Percentiles rank a stretch among this genome's conserved stretches.
These are phyloP conservation scores for Protobothrops mucrosquamatus DNA, from an alignment of 2,113 vertebrate genomes.

Conservation along the genomic window DNA sequence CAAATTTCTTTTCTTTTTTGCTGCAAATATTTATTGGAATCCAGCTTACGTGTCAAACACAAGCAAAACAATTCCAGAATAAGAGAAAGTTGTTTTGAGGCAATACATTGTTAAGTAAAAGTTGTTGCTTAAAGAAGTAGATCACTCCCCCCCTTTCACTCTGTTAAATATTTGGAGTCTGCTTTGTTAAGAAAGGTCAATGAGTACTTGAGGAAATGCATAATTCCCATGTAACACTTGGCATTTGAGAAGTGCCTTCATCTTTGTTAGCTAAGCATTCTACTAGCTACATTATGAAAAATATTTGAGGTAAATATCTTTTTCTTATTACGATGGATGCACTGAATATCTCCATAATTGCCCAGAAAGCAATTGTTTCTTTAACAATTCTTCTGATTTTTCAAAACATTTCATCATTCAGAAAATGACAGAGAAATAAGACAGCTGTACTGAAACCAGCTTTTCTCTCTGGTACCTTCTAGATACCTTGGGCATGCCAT, in stretches of 20 bases:
- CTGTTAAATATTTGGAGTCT: background rate
- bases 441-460: background rate
- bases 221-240: background rate
- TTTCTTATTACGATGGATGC: background rate
- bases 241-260: background rate
- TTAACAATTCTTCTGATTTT: background rate
- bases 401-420: background rate
- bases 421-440: too few relatives aligned
- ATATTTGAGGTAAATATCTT: background rate
- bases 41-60: slow-evolving; percentile 16
- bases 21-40: slow-evolving; percentile 64
- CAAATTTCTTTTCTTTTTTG: background rate
- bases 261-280: background rate
- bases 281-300: background rate
- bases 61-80: background rate
- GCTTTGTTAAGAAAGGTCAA: background rate
- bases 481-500: background rate
- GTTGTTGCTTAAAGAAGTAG: background rate
- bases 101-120: background rate
- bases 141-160: background rate
- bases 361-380: background rate
- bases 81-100: background rate
- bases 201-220: background rate
- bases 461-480: background rate
- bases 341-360: background rate